Percentiles rank a stretch among this genome's conserved stretches.
Conservation (phyloP, 1,140 invertebrate genomes). For the Andricus grossulariae region DNA sequence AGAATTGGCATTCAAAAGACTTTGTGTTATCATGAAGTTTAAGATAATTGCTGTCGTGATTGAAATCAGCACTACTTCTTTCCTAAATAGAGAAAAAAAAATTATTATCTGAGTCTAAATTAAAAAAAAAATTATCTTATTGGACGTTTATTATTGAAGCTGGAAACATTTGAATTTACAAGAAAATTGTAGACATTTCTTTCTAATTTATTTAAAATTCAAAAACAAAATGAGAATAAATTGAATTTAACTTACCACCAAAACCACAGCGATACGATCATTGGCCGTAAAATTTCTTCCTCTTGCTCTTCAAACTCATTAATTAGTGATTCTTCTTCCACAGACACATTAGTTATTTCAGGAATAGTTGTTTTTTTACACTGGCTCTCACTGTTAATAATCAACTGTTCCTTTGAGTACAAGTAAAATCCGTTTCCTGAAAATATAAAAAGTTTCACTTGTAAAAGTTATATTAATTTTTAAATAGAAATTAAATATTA, state of each 20-base stretch:
- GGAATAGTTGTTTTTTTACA: slow-evolving; percentile 53
- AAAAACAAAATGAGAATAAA: not conserved
- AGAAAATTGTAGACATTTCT: no score
- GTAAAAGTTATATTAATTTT: slow-evolving; percentile 31
- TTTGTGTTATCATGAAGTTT: slow-evolving; percentile 78
- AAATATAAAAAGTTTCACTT: slow-evolving; percentile 43
- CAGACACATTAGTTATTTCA: slow-evolving; percentile 32
- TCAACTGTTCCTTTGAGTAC: slow-evolving; percentile 73
- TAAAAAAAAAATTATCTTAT: no score
- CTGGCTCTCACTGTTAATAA: slow-evolving; percentile 59
- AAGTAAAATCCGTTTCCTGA: slow-evolving; percentile 82
- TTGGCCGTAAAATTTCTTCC: slow-evolving; percentile 76
- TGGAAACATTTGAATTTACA: not conserved
- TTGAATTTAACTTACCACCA: slow-evolving; percentile 80
- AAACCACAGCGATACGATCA: slow-evolving; percentile 85
- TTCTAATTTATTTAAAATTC: not conserved
- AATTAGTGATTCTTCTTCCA: slow-evolving; percentile 18
- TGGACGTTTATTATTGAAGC: no score
- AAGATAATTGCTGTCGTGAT: slow-evolving; percentile 80
- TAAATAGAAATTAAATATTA: not conserved
- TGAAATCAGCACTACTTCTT: slow-evolving; percentile 84
- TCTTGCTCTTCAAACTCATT: slow-evolving; percentile 52
- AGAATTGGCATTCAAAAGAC: slow-evolving; percentile 58
- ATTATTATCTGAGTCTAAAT: not conserved
- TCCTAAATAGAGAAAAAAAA: slow-evolving; percentile 74